These are phyloP conservation scores for Cottus gobio DNA, from an alignment of 2,113 vertebrate genomes.

Conservation along the genomic window DNA sequence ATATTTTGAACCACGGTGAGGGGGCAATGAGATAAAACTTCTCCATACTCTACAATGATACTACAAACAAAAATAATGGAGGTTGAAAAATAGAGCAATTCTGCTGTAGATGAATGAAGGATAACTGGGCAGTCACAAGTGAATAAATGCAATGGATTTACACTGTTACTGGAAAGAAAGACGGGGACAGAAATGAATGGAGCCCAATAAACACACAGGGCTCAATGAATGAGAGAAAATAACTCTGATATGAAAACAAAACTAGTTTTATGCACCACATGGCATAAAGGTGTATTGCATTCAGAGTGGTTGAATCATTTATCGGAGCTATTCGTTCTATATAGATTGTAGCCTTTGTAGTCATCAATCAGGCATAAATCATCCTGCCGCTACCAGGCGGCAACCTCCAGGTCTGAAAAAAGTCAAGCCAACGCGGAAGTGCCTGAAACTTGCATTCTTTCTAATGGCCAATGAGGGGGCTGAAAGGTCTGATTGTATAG, in stretches of 20 bases:
- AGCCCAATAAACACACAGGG: slow-evolving; percentile 52
- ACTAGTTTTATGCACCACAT: background rate
- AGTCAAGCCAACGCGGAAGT: too few species aligned
- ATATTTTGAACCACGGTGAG: background rate
- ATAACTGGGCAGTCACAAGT: slow-evolving; percentile 68
- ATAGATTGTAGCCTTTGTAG: background rate
- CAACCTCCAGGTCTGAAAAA: too few species aligned
- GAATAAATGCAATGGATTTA: slow-evolving; percentile 80
- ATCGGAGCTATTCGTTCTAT: background rate
- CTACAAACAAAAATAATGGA: slow-evolving; percentile 29
- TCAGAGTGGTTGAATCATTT: background rate
- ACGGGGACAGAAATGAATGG: slow-evolving; percentile 28
- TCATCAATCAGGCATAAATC: too few species aligned
- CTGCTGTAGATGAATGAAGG: slow-evolving; percentile 69
- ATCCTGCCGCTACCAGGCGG: too few species aligned
- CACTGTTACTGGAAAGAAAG: slow-evolving; percentile 49
- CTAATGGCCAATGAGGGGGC: too few species aligned
- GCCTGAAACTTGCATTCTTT: too few species aligned
- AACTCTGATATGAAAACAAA: slow-evolving; percentile 21
- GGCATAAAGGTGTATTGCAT: background rate
- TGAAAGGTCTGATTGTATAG: too few species aligned
- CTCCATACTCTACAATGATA: background rate
- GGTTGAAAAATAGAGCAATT: slow-evolving; percentile 79
- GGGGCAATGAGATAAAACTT: background rate
- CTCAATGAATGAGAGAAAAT: slow-evolving; percentile 54